These are phyloP conservation scores for Ormia ochracea DNA, from an alignment of 2,888 invertebrate species.

Conservation along the genomic window DNA sequence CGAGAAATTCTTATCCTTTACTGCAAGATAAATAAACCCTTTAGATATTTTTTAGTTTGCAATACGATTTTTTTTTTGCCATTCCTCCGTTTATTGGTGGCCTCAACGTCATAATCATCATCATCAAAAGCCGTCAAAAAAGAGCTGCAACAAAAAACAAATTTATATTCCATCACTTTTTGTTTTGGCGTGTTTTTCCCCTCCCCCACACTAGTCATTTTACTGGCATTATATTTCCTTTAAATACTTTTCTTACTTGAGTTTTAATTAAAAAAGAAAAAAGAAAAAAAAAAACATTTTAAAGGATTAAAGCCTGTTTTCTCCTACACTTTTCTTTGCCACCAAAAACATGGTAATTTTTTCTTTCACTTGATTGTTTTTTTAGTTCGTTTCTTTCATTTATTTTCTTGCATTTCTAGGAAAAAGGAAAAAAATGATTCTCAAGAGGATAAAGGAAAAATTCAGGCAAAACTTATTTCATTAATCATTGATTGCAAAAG, in stretches of 20 bases:
- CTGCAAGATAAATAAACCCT: slow-evolving; percentile 23
- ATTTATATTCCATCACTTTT: too few species aligned
- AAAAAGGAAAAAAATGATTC: not conserved
- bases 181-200: not conserved
- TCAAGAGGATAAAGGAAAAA: slow-evolving; percentile 4
- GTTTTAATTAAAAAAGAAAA: slow-evolving; percentile 52
- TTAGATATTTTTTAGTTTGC: not conserved
- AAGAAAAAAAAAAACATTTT: not conserved
- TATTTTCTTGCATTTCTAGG: not conserved
- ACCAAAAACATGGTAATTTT: not conserved
- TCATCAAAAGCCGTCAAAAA: slow-evolving; percentile 16
- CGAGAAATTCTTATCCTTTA: not conserved
- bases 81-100: slow-evolving; percentile 5
- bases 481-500: slow-evolving; percentile 54
- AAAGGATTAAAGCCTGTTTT: slow-evolving; percentile 25
- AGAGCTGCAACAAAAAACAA: not conserved
- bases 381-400: not conserved
- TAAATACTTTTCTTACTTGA: slow-evolving; percentile 45
- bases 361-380: not conserved
- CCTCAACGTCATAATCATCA: slow-evolving; percentile 19
- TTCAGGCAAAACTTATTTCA: slow-evolving; percentile 47
- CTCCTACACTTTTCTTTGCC: not conserved
- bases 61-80: not conserved
- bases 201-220: slow-evolving; percentile 2
- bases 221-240: slow-evolving; percentile 47